These are phyloP conservation scores for Araneus ventricosus DNA, from an alignment of 1,140 invertebrate genomes.

Conservation along the genomic window DNA sequence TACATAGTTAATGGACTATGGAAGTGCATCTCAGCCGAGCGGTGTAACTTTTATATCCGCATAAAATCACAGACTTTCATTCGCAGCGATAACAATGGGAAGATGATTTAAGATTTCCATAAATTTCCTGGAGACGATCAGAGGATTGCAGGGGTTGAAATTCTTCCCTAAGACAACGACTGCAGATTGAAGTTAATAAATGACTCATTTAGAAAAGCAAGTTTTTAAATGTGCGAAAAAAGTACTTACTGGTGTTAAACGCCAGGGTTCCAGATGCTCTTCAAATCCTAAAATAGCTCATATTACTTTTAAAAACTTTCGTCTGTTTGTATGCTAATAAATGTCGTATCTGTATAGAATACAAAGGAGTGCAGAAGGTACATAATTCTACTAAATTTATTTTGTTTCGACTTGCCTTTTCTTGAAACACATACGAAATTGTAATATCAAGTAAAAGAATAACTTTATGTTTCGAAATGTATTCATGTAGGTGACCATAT, in stretches of 20 bases:
- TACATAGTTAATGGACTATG: not conserved
- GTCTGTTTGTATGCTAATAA: not conserved
- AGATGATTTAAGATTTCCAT: conserved; percentile 17
- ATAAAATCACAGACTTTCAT: not conserved
- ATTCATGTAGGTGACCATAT: not conserved
- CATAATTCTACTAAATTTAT: not conserved
- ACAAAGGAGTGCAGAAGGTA: not conserved
- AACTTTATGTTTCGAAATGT: not conserved
- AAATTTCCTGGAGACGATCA: not conserved
- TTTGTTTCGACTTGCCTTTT: not conserved
- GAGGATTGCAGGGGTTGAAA: not conserved
- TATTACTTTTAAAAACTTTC: not conserved
- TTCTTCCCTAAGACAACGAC: not conserved
- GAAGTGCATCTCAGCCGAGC: not conserved
- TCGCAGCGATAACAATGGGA: conserved; percentile 12
- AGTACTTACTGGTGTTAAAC: not conserved
- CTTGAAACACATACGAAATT: not conserved
- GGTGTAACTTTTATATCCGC: not conserved
- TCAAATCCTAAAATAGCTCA: not conserved
- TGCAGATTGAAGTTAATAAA: not conserved
- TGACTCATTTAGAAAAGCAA: not conserved
- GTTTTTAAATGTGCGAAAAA: not conserved
- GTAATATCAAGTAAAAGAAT: not conserved
- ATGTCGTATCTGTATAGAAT: not conserved
- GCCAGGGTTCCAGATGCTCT: not conserved